These are phyloP conservation scores for Poliocrania exsul DNA, from an alignment of 2,797 vertebrate species.

Conservation along the genomic window DNA sequence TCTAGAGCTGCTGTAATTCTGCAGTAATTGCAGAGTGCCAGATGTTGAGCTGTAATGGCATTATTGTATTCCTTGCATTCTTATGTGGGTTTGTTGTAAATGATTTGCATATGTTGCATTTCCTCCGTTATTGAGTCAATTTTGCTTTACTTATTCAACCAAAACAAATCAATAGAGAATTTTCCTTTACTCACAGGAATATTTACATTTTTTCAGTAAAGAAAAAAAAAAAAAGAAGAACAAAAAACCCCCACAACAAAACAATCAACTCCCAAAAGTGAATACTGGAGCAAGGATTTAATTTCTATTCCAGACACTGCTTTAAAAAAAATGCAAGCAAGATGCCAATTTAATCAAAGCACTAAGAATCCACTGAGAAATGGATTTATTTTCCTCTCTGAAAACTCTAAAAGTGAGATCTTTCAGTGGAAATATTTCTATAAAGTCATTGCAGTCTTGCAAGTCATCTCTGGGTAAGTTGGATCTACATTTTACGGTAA, in stretches of 20 bases:
- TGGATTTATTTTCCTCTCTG: neutral
- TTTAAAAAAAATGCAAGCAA: neutral
- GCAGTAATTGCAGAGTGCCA: neutral
- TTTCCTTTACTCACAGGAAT: neutral
- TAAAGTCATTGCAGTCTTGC: neutral
- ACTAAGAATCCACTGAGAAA: neutral
- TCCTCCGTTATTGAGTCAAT: neutral
- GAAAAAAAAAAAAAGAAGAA: neutral
- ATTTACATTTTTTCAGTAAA: neutral
- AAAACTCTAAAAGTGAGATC: neutral
- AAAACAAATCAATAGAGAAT: neutral
- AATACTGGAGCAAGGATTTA: neutral
- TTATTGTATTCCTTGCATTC: neutral
- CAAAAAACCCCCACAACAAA: neutral
- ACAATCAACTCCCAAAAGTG: neutral
- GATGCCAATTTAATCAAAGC: neutral
- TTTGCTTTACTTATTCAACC: neutral
- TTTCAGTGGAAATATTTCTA: neutral
- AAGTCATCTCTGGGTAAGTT: neutral
- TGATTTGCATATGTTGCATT: neutral
- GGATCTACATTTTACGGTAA: neutral
- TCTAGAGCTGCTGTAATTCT: neutral
- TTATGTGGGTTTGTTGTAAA: neutral
- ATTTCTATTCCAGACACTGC: neutral
- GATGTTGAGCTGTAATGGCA: neutral